Evolutionary conservation across 2,113 vertebrate genomes (phyloP).

Genomic region (Arenaria interpres): DNA sequence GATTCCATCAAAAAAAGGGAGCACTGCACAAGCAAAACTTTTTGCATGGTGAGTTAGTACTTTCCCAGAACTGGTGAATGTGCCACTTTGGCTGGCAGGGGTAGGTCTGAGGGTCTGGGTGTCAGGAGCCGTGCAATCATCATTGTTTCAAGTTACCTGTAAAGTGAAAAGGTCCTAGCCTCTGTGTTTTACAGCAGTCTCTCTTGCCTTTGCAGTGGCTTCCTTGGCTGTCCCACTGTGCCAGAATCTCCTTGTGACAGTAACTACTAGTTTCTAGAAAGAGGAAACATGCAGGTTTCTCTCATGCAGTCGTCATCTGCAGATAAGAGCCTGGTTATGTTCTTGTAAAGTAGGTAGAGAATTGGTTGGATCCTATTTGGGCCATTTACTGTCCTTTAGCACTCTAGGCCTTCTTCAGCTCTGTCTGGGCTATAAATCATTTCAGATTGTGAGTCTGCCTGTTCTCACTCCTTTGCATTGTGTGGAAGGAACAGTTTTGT

Average conservation of each 20-base stretch:
- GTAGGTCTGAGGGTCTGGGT: neutral
- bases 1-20: neutral
- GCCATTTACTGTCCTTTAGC: neutral
- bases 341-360: neutral
- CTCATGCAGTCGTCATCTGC: neutral
- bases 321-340: neutral
- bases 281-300: neutral
- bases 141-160: neutral
- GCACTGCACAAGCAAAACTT: neutral
- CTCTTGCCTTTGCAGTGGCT: neutral
- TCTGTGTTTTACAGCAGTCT: neutral
- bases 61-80: neutral
- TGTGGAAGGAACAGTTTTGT: neutral
- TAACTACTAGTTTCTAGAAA: neutral
- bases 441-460: neutral
- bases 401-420: neutral
- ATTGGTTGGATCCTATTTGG: rapidly evolving
- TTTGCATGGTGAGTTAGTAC: neutral
- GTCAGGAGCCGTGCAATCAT: neutral
- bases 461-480: neutral
- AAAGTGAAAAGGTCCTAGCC: neutral
- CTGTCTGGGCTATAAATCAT: neutral
- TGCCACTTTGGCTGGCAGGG: neutral
- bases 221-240: neutral
- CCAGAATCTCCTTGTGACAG: neutral